Percentiles rank a stretch among this genome's conserved stretches.
phyloP scores from a whole-genome alignment of 2,888 invertebrate genomes.

The Athalia circularis region DNA sequence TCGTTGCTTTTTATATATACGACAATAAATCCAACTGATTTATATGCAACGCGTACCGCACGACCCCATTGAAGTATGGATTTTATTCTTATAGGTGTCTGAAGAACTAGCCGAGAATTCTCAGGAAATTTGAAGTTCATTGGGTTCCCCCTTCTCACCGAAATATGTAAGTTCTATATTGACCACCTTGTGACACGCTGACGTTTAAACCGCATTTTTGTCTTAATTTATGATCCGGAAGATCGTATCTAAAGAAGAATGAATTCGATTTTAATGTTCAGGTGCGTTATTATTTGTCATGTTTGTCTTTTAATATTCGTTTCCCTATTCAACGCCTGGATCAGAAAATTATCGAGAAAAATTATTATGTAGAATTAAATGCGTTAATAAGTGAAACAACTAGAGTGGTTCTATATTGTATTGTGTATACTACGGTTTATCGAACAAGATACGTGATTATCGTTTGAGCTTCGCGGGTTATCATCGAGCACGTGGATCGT shows the following conservation, averaged over 20 bases:
- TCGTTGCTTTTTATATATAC: constrained; percentile 29
- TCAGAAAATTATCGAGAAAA: too few species aligned
- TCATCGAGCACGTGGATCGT: too few species aligned
- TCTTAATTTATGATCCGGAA: constrained; percentile 24
- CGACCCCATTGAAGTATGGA: constrained; percentile 30
- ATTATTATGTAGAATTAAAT: too few species aligned
- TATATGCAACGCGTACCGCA: constrained; percentile 26
- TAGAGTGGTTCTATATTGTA: too few species aligned
- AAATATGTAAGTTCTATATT: constrained; percentile 26
- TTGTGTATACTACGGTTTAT: too few species aligned
- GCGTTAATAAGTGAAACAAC: too few species aligned
- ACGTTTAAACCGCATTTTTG: constrained; percentile 25
- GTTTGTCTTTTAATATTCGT: too few species aligned
- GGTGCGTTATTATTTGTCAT: too few species aligned
- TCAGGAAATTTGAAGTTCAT: constrained; percentile 16
- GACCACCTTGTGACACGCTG: constrained; percentile 12
- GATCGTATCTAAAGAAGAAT: constrained; percentile 19
- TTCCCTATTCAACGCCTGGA: too few species aligned
- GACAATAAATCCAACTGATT: constrained; percentile 25
- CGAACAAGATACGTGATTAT: too few species aligned
- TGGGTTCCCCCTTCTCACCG: constrained; percentile 23
- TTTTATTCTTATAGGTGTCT: constrained; percentile 35
- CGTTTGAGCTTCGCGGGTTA: too few species aligned
- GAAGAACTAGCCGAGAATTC: constrained; percentile 29
- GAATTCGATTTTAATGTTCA: neutral